Base-by-base conservation (phyloP, 2,888 invertebrate genomes). In the Bimastos eiseni region DNA sequence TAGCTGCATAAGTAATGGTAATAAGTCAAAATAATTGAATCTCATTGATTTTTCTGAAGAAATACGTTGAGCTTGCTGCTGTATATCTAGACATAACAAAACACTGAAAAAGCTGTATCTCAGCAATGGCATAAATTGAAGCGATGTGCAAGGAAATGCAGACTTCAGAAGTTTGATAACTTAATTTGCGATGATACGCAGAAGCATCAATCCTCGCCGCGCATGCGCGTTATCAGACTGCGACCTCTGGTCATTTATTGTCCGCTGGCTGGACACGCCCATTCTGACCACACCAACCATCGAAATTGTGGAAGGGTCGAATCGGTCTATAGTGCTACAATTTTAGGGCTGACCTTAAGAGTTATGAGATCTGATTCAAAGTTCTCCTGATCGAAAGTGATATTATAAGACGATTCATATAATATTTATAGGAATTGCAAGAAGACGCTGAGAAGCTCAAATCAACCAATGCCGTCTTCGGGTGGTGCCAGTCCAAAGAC, bases 131-230 rank as follows among this genome's bases (percentile, higher is more conserved):
- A 70, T 70, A n/a, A 13, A 70, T 3, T n/a, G 70, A 70, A n/a
- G 30, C n/a, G 11, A 8, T 70, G n/a, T n/a, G 30, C 21, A 49
- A 21, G 24, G 49, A 49, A 49, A 49, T 24, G 49, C 70, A 70
- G 70, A 70, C 70, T 70, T 70, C 70, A n/a, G 30, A 11, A 70
- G 30, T 70, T 70, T 70, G 70, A 70, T n/a, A 70, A 70, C n/a
- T 70, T 70, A 70, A 70, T 70, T 70, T n/a, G 70, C 70, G 70
- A n/a, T 70, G 70, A 70, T 70, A 13, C 70, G 70, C n/a, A 70
- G 70, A 70, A 70, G n/a, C 70, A n/a, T 70, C 70, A n/a, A 30
- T 70, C n/a, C n/a, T n/a, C 70, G n/a, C 30, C 8, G 70, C 70
- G 70, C 70, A 70, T 70, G 70, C 70, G 70, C 70, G 70, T n/a